Conservation (phyloP, 2,797 vertebrate genomes). For the Diplodus puntazzo region DNA sequence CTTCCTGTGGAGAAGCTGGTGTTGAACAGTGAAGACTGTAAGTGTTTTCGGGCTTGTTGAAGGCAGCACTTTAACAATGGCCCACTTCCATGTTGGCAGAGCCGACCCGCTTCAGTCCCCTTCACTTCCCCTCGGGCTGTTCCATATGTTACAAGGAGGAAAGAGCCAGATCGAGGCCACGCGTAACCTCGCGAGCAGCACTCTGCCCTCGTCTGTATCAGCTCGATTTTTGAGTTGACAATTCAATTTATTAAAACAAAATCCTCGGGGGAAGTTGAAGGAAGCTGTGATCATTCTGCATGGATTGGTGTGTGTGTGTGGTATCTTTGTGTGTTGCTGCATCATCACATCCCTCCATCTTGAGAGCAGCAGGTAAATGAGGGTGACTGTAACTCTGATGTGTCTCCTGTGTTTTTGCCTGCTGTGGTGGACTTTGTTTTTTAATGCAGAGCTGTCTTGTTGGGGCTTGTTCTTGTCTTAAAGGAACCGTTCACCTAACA, state of each 20-base stretch:
- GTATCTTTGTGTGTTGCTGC: constrained; percentile 22
- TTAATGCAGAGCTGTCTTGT: background rate
- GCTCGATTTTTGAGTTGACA: background rate
- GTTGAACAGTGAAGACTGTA: constrained; percentile 47
- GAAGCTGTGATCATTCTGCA: constrained; percentile 36
- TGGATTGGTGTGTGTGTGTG: constrained; percentile 33
- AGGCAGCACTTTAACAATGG: constrained; percentile 30
- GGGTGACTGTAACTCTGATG: background rate
- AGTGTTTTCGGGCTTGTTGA: constrained; percentile 24
- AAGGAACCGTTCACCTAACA: background rate
- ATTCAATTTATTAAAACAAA: background rate
- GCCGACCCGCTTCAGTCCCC: constrained; percentile 27
- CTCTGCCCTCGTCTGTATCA: background rate
- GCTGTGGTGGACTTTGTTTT: background rate
- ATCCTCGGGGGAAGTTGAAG: constrained; percentile 33
- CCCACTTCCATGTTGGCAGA: constrained; percentile 65
- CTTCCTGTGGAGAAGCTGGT: constrained; percentile 51
- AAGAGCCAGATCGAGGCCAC: constrained; percentile 49
- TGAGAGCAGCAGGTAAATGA: constrained; percentile 26
- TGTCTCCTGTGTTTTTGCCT: background rate
- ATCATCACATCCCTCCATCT: constrained; percentile 27
- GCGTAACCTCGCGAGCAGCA: background rate
- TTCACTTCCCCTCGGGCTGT: constrained; percentile 67
- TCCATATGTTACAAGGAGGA: constrained; percentile 66
- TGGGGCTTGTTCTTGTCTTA: background rate